Conservation (phyloP, 2,888 invertebrate species). For the Scaptomyza caliginosa region DNA sequence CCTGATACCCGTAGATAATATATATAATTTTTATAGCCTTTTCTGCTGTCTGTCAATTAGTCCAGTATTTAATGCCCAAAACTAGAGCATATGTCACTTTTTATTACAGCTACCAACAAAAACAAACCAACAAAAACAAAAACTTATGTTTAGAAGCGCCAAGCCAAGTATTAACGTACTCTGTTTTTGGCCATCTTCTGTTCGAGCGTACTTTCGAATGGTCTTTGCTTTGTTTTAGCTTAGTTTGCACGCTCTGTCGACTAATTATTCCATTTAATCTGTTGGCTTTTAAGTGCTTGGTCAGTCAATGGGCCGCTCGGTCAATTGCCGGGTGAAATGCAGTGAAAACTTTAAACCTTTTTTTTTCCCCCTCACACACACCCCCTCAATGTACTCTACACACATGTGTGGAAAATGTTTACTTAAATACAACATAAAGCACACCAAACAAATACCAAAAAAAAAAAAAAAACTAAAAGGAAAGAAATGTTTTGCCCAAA, state of each 20-base stretch:
- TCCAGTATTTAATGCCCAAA: not conserved
- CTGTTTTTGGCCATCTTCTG: not conserved
- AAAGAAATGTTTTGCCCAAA: constrained; percentile 47
- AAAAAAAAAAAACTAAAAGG: constrained; percentile 21
- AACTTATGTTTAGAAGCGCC: not conserved
- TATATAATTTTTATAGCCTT: not conserved
- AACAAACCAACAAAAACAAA: not conserved
- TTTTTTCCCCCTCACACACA: not conserved
- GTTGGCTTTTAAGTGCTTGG: constrained; percentile 56
- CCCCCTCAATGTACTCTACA: constrained; percentile 11
- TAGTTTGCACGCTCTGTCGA: constrained; percentile 52
- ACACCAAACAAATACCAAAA: not conserved
- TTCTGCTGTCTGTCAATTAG: not conserved
- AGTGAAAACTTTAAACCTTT: constrained; percentile 50
- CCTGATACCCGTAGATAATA: not conserved
- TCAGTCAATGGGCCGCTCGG: constrained; percentile 61
- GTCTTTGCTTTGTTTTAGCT: constrained; percentile 8
- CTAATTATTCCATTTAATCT: constrained; percentile 70
- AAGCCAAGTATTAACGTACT: not conserved
- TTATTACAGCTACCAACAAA: not conserved
- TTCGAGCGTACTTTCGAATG: constrained; percentile 5
- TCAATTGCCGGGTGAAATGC: constrained; percentile 45
- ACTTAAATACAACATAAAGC: constrained; percentile 14
- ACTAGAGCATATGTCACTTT: constrained; percentile 6
- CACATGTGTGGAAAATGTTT: constrained; percentile 42